Base-by-base conservation (phyloP, 2,113 vertebrate genomes). In the Ammodramus savannarum region DNA sequence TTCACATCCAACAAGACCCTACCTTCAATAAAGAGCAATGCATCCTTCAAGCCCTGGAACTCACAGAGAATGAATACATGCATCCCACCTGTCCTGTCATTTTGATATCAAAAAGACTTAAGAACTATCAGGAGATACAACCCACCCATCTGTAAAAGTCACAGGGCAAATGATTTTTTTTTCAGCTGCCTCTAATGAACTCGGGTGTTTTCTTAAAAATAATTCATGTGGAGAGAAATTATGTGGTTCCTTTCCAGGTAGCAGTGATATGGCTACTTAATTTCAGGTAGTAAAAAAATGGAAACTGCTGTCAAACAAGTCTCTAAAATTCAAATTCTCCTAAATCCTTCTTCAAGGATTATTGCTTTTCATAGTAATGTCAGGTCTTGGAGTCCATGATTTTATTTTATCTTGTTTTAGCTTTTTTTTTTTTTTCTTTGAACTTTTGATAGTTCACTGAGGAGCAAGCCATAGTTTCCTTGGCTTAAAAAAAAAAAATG, bases 21-120 rank as follows among this genome's bases (percentile, higher is more conserved):
- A 59, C 20, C 18, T 80, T 52, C 25, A 69, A 6, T 5, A 16
- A 68, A 20, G 13, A 36, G 5, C 2, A 38, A 38, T 2, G 0
- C 2, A 43, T 26, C 27, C 22, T 43, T 79, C 39, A 78, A 51
- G 7, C 29, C 14, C 39, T 34, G 10, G 25, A 75, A 34, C 32
- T n/a, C 31, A 65, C 3, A 65, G 23, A 29, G 12, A 34, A 43
- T n/a, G n/a, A 41, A 41, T 4, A 7, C 0, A 0, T 1, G 1
- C 10, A 29, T 5, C 7, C 14, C 31, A 57, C 8, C 20, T 34
- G 15, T 13, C 27, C 21, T 14, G 2, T 15, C 31, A 15, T 3
- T 25, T 25, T 16, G 8, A 46, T 11, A 9, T 11, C 39, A 46
- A 55, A 71, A 71, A 27, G 13, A 26, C 32, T 7, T 5, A 36